Conservation (phyloP, 1,140 invertebrate species). For the Augochlora pura region DNA sequence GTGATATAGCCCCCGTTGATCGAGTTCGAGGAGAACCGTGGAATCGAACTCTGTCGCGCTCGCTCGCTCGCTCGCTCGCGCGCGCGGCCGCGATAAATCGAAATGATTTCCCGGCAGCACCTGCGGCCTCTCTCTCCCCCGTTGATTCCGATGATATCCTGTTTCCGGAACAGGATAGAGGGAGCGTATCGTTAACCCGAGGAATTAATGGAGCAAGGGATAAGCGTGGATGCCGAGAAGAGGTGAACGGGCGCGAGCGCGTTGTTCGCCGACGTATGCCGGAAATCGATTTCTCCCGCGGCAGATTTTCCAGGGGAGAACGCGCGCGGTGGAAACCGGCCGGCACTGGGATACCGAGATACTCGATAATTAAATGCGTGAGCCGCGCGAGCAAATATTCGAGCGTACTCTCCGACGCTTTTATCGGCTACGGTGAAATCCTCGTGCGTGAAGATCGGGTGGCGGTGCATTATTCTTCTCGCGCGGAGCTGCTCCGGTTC, state of each 20-base stretch:
- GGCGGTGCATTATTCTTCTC: background rate
- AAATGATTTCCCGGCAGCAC: constrained; percentile 6
- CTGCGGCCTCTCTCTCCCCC: constrained; percentile 1
- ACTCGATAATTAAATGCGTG: constrained; percentile 59
- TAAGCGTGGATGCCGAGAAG: constrained; percentile 26
- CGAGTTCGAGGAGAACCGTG: background rate
- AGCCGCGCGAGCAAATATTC: background rate
- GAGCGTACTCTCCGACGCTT: background rate
- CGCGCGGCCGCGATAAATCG: background rate
- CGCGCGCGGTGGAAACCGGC: constrained; percentile 28
- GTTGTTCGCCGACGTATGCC: constrained; percentile 45
- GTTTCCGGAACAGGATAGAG: constrained; percentile 20
- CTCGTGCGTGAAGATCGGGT: background rate
- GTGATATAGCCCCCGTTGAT: too few relatives aligned
- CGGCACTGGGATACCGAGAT: constrained; percentile 2
- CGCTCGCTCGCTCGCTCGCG: too few relatives aligned
- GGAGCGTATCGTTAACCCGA: constrained; percentile 31
- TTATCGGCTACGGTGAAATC: background rate
- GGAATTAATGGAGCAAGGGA: constrained; percentile 41
- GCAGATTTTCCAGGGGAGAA: constrained; percentile 38
- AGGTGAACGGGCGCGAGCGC: constrained; percentile 5
- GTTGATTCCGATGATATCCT: constrained; percentile 30
- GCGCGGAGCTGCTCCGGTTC: too few relatives aligned
- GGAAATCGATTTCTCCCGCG: constrained; percentile 63
- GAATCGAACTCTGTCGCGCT: background rate